Evolutionary conservation across 1,140 invertebrate genomes (phyloP).

Genomic region (Lordiphosa stackelbergi): DNA sequence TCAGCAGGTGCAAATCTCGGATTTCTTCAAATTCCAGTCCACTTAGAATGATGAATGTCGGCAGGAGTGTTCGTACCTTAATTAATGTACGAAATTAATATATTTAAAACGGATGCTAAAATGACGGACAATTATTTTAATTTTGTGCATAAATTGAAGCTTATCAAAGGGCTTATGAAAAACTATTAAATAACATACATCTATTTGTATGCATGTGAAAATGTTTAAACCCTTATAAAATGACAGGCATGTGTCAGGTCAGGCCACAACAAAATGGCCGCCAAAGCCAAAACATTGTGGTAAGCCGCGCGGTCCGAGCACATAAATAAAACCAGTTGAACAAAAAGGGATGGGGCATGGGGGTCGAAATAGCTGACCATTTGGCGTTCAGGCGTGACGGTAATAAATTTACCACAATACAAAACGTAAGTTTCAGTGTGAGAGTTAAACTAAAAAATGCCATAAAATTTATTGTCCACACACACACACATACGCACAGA

Average conservation of each 20-base stretch:
- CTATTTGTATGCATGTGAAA: slow-evolving; percentile 3
- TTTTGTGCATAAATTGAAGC: slow-evolving; percentile 9
- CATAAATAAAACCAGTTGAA: slow-evolving; percentile 48
- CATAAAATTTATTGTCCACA: slow-evolving; percentile 42
- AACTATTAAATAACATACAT: slow-evolving; percentile 42
- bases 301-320: slow-evolving; percentile 30
- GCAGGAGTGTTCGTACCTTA: slow-evolving; percentile 4
- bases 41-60: slow-evolving; percentile 14
- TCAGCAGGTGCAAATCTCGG: slow-evolving; percentile 34
- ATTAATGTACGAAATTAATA: slow-evolving; percentile 42
- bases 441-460: slow-evolving; percentile 45
- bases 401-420: slow-evolving; percentile 63
- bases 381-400: slow-evolving; percentile 51
- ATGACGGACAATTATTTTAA: slow-evolving; percentile 9
- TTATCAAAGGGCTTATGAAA: slow-evolving; percentile 26
- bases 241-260: slow-evolving; percentile 62
- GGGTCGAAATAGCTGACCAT: slow-evolving; percentile 42
- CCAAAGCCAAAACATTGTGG: slow-evolving; percentile 64
- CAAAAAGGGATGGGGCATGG: slow-evolving; percentile 1
- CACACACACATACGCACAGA: slow-evolving; percentile 29
- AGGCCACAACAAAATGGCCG: slow-evolving; percentile 67
- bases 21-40: slow-evolving; percentile 6
- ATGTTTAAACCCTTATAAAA: slow-evolving; percentile 36
- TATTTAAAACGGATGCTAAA: slow-evolving; percentile 29
- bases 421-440: slow-evolving; percentile 39